Evolutionary conservation across 2,797 vertebrate genomes (phyloP).

Genomic region (Pangasius mekongensis): DNA sequence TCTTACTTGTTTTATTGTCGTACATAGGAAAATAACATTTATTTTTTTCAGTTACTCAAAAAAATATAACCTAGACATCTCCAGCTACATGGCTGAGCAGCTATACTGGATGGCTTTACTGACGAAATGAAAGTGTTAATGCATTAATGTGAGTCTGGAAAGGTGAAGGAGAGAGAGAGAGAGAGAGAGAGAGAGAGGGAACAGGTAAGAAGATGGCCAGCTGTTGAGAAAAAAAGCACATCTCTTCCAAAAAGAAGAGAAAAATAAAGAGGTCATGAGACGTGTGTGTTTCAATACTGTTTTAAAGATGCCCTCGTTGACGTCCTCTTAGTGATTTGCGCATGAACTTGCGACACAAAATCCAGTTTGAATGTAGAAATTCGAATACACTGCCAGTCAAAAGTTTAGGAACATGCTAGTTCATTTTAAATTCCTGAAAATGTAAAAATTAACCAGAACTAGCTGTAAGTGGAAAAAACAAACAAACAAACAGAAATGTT

Average conservation of each 20-base stretch:
- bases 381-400: background rate
- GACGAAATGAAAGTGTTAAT: conserved; percentile 49
- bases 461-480: too few relatives aligned
- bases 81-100: conserved; percentile 61
- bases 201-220: conserved; percentile 43
- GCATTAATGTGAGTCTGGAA: conserved; percentile 48
- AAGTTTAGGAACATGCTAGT: background rate
- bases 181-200: conserved; percentile 42
- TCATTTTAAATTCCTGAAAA: background rate
- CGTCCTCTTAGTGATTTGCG: background rate
- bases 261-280: conserved; percentile 7
- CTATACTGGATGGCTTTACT: conserved; percentile 53
- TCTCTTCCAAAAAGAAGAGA: conserved; percentile 42
- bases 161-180: conserved; percentile 43
- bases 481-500: background rate
- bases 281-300: background rate
- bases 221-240: background rate
- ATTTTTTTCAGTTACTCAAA: conserved; percentile 67
- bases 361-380: background rate
- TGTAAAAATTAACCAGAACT: background rate
- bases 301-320: background rate
- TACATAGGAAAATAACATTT: conserved; percentile 80
- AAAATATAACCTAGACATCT: conserved; percentile 61
- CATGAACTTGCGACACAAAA: background rate
- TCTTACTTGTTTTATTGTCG: conserved; percentile 68